These are phyloP conservation scores for Mirza zaza DNA, from an alignment of 2,113 vertebrate genomes.

Conservation along the genomic window DNA sequence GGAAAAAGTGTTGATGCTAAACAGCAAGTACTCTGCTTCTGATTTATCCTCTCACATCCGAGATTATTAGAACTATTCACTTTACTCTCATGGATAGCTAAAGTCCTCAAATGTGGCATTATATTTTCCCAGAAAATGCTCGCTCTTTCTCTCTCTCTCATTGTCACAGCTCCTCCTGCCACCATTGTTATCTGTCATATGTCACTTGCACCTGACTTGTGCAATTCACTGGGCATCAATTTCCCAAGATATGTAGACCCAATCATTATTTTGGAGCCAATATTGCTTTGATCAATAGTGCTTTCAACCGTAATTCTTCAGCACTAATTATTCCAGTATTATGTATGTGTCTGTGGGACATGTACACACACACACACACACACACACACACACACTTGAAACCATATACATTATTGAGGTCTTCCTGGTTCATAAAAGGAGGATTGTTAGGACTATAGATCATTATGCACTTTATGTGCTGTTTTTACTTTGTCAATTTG, in stretches of 20 bases:
- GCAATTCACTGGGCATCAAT: neutral
- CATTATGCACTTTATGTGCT: conserved; percentile 53
- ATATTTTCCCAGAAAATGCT: neutral
- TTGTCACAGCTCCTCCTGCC: neutral
- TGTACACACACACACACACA: neutral
- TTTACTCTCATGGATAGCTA: neutral
- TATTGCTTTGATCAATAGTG: neutral
- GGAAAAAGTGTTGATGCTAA: neutral
- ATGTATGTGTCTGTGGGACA: conserved; percentile 50
- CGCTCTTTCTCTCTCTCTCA: too few relatives aligned
- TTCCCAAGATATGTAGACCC: neutral
- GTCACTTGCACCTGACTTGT: neutral
- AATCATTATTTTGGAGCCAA: neutral
- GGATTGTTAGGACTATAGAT: conserved; percentile 26
- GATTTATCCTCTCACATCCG: neutral
- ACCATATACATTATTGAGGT: conserved; percentile 58
- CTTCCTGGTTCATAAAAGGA: conserved; percentile 67
- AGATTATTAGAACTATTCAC: neutral
- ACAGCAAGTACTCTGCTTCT: neutral
- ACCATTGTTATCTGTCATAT: neutral
- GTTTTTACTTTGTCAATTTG: conserved; percentile 75
- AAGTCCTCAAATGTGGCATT: neutral
- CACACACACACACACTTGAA: neutral
- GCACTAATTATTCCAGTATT: conserved; percentile 71
- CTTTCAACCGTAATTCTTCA: conserved; percentile 32